Base-by-base conservation (phyloP, 2,797 vertebrate species). In the Alosa sapidissima region DNA sequence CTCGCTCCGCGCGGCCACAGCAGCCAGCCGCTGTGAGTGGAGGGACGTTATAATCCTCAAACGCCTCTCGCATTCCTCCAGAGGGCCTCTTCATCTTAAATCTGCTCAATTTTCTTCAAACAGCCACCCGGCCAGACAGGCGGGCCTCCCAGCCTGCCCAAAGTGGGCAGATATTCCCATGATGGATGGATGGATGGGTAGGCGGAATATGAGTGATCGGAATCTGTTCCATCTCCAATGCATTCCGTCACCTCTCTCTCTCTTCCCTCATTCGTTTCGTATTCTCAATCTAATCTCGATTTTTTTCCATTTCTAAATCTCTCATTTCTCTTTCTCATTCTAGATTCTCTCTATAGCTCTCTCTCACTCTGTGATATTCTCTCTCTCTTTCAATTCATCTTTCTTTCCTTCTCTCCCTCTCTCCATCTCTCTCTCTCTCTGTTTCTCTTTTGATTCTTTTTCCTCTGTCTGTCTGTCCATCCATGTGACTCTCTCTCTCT, bases 41-140 rank as follows among this genome's bases (percentile, higher is more conserved):
- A 85, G 91, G 91, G 91, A 91, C 89, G 11, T 86, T 86, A 84
- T 94, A 94, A 95, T 94, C 94, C 93, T 94, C 94, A 94, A 94
- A 95, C 92, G 81, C n/a, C 86, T 86, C 88, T 87, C 85, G 16
- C 65, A 91, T 88, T 92, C 90, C 89, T 88, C 87, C 84, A 51
- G 86, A 92, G 91, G 86, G 85, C 54, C 65, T 89, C 92, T 89
- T 89, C 91, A 89, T 91, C 92, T 88, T 83, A 84, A 82, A 88
- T 87, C 90, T 87, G 33, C 89, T 89, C 90, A 87, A 88, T 91
- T 91, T 90, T 89, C 92, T 93, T 95, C 94, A 95, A 94, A 94
- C 88, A 3, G 75, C 81, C 87, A 86, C 84, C 60, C 36, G 3
- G 81, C 33, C 41, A 21, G 84, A 33, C 36, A 72, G 55, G 55